Evolutionary conservation across 2,888 invertebrate species (phyloP).

Genomic region (Drosophila birchii): DNA sequence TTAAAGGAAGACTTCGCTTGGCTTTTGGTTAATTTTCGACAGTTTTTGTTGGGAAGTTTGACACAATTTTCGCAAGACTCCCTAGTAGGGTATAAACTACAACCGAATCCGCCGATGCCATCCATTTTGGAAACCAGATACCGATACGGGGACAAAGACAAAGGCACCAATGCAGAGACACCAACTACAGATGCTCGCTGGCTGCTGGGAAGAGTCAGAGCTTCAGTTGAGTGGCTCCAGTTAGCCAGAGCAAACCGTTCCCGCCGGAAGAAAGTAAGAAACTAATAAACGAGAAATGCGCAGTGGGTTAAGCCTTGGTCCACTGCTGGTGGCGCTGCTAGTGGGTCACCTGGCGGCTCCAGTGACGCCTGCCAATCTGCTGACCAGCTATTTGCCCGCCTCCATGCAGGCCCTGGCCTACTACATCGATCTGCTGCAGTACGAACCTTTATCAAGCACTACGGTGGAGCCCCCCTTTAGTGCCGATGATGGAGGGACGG

Average conservation of each 20-base stretch:
- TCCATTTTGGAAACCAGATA: slow-evolving; percentile 57
- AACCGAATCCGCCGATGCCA: slow-evolving; percentile 47
- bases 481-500: slow-evolving; percentile 48
- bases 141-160: slow-evolving; percentile 35
- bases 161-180: slow-evolving; percentile 24
- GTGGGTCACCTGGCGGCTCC: slow-evolving; percentile 45
- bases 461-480: slow-evolving; percentile 84
- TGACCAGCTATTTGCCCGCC: slow-evolving; percentile 83
- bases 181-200: slow-evolving; percentile 69
- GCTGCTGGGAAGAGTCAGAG: slow-evolving; percentile 44
- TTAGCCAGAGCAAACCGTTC: slow-evolving; percentile 65
- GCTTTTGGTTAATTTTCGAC: not conserved
- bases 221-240: slow-evolving; percentile 70
- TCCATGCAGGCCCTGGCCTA: slow-evolving; percentile 85
- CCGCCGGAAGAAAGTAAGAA: slow-evolving; percentile 36
- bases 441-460: slow-evolving; percentile 82
- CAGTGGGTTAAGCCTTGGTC: slow-evolving; percentile 43
- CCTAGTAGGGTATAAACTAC: slow-evolving; percentile 50
- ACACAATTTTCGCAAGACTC: not conserved
- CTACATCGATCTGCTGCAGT: slow-evolving; percentile 84
- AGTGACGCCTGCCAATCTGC: slow-evolving; percentile 67
- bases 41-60: not conserved
- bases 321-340: slow-evolving; percentile 22
- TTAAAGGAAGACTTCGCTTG: not conserved
- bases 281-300: slow-evolving; percentile 60